Evolutionary conservation across 2,113 vertebrate species (phyloP).

Genomic region (Zapornia atra): DNA sequence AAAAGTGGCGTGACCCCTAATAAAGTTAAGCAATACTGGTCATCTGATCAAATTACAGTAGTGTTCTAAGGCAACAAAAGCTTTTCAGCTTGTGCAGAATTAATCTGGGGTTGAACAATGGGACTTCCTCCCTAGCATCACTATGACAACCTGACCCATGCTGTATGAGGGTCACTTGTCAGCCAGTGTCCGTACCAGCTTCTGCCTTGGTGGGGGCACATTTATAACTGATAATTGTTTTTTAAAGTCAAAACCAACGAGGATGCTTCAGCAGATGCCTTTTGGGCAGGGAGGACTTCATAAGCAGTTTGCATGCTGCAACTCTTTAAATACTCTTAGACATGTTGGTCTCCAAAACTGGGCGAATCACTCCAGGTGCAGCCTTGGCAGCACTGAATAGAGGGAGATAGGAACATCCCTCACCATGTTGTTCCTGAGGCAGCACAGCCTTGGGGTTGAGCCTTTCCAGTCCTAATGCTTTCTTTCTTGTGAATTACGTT

Average conservation of each 20-base stretch:
- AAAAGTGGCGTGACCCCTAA: background rate
- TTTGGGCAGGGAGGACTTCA: background rate
- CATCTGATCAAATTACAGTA: background rate
- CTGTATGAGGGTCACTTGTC: background rate
- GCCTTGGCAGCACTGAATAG: background rate
- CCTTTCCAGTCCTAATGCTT: background rate
- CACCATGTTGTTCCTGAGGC: background rate
- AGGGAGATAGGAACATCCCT: background rate
- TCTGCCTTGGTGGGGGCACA: background rate
- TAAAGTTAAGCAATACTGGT: background rate
- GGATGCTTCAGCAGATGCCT: background rate
- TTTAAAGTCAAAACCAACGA: background rate
- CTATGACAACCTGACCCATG: background rate
- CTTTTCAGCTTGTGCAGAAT: background rate
- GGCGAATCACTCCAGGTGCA: background rate
- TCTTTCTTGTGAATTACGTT: background rate
- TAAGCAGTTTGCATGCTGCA: background rate
- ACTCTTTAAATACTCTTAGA: background rate
- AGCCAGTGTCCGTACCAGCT: accelerated
- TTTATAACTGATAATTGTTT: background rate
- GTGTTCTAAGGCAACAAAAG: background rate
- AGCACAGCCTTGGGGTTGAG: background rate
- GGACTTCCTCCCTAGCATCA: accelerated
- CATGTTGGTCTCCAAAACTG: accelerated
- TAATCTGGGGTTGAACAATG: accelerated